Conservation (phyloP, 2,888 invertebrate genomes). For the Leptothorax acervorum region DNA sequence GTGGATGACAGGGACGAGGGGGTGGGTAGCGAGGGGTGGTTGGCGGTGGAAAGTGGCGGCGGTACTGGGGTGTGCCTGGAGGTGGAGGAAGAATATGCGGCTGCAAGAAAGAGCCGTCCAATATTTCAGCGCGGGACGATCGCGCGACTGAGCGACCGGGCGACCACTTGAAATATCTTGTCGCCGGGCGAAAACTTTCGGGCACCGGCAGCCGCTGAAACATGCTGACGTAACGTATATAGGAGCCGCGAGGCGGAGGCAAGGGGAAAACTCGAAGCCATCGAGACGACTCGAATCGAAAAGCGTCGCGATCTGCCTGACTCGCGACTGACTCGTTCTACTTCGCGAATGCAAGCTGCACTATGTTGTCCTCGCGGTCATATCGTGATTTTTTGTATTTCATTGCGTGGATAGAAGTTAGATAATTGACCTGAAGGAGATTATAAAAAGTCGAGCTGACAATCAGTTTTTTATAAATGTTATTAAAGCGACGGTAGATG, state of each 20-base stretch:
- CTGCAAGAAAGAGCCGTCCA: conserved; percentile 84
- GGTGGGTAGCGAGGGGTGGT: conserved; percentile 53
- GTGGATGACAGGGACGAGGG: conserved; percentile 69
- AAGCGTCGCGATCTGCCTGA: conserved; percentile 68
- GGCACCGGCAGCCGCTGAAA: conserved; percentile 83
- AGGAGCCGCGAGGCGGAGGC: conserved; percentile 59
- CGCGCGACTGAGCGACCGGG: conserved; percentile 78
- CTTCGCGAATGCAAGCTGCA: conserved; percentile 39
- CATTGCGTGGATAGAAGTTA: neutral
- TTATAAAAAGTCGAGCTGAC: neutral
- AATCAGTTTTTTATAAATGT: neutral
- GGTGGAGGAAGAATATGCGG: conserved; percentile 81
- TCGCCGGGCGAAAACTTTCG: conserved; percentile 85
- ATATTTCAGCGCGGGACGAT: conserved; percentile 84
- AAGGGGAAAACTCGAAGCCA: conserved; percentile 28
- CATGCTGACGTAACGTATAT: conserved; percentile 85
- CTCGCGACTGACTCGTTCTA: conserved; percentile 61
- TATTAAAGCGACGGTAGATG: neutral
- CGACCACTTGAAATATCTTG: conserved; percentile 86
- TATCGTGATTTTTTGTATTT: neutral
- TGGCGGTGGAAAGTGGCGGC: conserved; percentile 53
- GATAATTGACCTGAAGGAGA: neutral
- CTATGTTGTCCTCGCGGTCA: conserved; percentile 1
- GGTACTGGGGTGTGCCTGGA: conserved; percentile 57
- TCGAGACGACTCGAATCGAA: conserved; percentile 56